Conservation (phyloP, 2,113 vertebrate species). For the Dendrocopos noguchii region DNA sequence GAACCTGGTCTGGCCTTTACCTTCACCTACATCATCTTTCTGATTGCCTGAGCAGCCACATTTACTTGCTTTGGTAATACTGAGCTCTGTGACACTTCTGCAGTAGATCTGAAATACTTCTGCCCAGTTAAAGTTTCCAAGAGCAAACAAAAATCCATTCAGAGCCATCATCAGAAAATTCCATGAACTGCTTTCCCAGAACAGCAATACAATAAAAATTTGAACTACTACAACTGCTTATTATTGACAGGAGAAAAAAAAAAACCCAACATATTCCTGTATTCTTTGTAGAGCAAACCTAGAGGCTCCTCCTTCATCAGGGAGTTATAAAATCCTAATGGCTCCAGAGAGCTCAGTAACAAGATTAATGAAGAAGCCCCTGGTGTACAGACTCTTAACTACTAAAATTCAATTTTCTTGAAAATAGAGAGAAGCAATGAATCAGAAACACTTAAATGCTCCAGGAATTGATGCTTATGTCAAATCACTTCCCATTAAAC, state of each 20-base stretch:
- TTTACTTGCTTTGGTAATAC: neutral
- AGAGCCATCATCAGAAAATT: neutral
- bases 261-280: neutral
- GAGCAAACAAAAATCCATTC: neutral
- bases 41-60: neutral
- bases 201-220: neutral
- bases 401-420: slow-evolving; percentile 6
- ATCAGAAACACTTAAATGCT: neutral
- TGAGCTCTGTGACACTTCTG: neutral
- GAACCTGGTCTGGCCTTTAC: too few relatives aligned
- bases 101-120: neutral
- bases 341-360: neutral
- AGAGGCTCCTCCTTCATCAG: neutral
- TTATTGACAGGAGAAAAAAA: neutral
- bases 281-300: neutral
- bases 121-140: neutral
- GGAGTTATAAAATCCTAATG: neutral
- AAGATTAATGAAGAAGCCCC: neutral
- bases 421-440: neutral
- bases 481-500: neutral
- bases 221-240: neutral
- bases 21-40: neutral
- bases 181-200: neutral
- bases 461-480: neutral
- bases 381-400: neutral